Evolutionary conservation across 1,140 invertebrate species (phyloP), one percentile per base, ranked within the genome.

Genomic region (Pogonus chalceus): DNA sequence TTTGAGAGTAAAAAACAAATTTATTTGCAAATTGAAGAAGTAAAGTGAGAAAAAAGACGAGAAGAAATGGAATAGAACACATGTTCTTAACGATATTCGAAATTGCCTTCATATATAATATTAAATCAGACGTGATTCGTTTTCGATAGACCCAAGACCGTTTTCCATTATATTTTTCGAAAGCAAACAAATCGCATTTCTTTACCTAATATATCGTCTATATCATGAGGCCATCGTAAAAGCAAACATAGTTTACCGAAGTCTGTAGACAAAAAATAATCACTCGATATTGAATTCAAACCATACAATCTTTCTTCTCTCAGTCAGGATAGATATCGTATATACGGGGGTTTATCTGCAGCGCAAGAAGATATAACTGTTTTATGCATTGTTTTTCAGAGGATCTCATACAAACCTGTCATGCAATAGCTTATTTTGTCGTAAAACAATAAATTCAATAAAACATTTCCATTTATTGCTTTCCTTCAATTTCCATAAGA

Each of bases 131-230:
- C 9, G 37, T 43, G 37, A 43, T 43, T 43, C 37, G 18, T 43
- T 43, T 43, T 43, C 37, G 37, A 43, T 43, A 43, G 37, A 43
- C 9, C 37, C 37, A 18, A 18, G 37, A 43, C 37, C 37, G 37
- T 43, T 43, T 43, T 43, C 37, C 37, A 43, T 43, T 43, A 43
- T 43, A 43, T 43, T 43, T 43, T 43, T 3, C 37, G 37, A 43
- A 43, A 43, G 37, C 37, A 43, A 43, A 43, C 37, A 43, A 43
- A 43, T 43, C 37, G 37, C 37, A 43, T 43, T 43, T 43, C 37
- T 43, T 43, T 43, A 43, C 37, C 37, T 43, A 43, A 43, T 43
- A 43, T 43, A 43, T 43, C 37, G 7, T 43, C 37, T 12, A 43
- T 43, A 43, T 43, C 37, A 18, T 7, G 37, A 7, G 18, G 37